Base-by-base conservation (phyloP, 2,888 invertebrate genomes). In the Cylindroiulus punctatus region DNA sequence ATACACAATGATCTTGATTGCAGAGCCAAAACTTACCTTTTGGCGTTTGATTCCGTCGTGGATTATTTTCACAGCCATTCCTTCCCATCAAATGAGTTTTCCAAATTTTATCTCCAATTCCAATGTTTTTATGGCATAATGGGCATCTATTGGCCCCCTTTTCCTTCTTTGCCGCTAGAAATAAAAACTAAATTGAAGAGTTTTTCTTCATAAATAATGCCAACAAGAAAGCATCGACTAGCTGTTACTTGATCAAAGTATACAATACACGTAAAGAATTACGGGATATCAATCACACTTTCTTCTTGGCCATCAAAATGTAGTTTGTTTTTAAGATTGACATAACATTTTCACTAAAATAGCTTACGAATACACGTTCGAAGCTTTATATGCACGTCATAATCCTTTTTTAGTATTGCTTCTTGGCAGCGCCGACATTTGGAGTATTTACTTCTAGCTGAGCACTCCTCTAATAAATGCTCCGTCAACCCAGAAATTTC, bases 381-480 rank as follows among this genome's bases (percentile, higher is more conserved):
- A 87, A 93, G 92, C 89, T 93, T 92, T 84, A 93, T 91, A 90
- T 96, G 96, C 86, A 92, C 91, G 85, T 94, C 93, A 89, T 93
- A 93, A 84, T 93, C 92, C 87, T 93, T 92, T 88, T 93, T 92
- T 88, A 93, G 93, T 86, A 96, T 93, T 47, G 95, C 94, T 90
- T 95, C 95, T 22, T 93, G 93, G 90, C 96, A 96, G 85, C 93
- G 92, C 12, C 94, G 93, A 90, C 96, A 96, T 89, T 94, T 94
- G 81, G 93, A 92, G 90, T 94, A 96, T 89, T 93, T 93, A 86
- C 93, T 93, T 89, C 93, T 94, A 85, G 93, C 93, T 89, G 95
- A 95, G 90, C 96, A 96, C 91, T 96, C 96, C 93, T 95, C 94
- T 86, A 96, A 91, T 86, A 97, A 92, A 91, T 98, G 98, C 87